phyloP scores from a whole-genome alignment of 1,140 invertebrate species.

The Cyclargus thomasi region DNA sequence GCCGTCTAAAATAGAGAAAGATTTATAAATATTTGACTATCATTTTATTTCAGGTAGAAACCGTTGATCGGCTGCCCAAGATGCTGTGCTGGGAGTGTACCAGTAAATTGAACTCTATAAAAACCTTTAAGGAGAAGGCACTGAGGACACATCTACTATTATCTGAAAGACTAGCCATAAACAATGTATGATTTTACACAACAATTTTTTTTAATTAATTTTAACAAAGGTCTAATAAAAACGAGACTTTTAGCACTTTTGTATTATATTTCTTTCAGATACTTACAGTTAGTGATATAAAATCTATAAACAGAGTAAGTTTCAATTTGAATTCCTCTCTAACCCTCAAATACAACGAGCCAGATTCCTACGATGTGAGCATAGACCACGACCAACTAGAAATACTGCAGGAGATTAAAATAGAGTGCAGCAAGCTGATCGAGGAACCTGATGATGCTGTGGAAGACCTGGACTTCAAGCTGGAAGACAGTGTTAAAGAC shows the following conservation, averaged over 20 bases:
- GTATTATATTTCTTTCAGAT: neutral
- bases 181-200: constrained; percentile 4
- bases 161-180: neutral
- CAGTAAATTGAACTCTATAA: neutral
- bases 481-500: constrained; percentile 13
- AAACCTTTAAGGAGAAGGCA: constrained; percentile 12
- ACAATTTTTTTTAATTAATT: neutral
- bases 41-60: neutral
- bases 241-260: neutral
- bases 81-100: constrained; percentile 19
- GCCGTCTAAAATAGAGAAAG: neutral
- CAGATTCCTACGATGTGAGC: constrained; percentile 6
- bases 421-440: neutral
- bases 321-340: constrained; percentile 5
- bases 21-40: neutral
- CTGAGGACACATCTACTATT: neutral
- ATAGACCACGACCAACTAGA: constrained; percentile 2
- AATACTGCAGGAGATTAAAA: constrained; percentile 9
- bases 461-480: neutral
- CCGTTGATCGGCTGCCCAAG: constrained; percentile 9
- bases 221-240: neutral
- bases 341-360: neutral
- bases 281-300: constrained; percentile 14
- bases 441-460: neutral
- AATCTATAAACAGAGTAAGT: constrained; percentile 13